Evolutionary conservation across 2,888 invertebrate species (phyloP).

Genomic region (Nomada goodeniana): DNA sequence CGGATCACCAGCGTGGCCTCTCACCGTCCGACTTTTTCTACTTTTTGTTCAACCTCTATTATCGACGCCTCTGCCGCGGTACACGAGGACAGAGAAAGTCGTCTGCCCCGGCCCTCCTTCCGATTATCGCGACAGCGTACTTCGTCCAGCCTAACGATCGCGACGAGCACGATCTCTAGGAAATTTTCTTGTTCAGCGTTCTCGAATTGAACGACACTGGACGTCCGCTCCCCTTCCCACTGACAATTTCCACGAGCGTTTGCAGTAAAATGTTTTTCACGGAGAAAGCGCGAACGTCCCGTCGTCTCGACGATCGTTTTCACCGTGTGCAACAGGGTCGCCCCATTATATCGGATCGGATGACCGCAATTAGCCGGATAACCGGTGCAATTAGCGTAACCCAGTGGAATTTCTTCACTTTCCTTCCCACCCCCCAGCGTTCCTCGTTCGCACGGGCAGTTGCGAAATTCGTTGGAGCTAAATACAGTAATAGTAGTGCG

Average conservation of each 20-base stretch:
- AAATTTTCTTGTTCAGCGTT: neutral
- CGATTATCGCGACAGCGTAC: constrained; percentile 39
- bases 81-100: constrained; percentile 42
- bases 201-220: neutral
- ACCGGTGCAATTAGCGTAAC: constrained; percentile 45
- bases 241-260: constrained; percentile 13
- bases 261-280: constrained; percentile 28
- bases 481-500: neutral
- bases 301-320: constrained; percentile 42
- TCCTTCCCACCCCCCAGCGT: neutral
- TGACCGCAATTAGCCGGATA: constrained; percentile 34
- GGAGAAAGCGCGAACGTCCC: constrained; percentile 42
- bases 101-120: constrained; percentile 18
- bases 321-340: constrained; percentile 20
- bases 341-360: constrained; percentile 4
- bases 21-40: constrained; percentile 42
- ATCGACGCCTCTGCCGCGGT: constrained; percentile 26
- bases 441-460: neutral
- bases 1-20: constrained; percentile 33
- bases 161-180: neutral
- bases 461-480: neutral
- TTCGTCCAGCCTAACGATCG: neutral
- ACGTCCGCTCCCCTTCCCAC: too few relatives aligned
- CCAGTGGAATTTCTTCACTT: neutral
- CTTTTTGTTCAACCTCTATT: constrained; percentile 9